Evolutionary conservation across 2,797 vertebrate genomes (phyloP).

Genomic region (Neopelma chrysocephalum): DNA sequence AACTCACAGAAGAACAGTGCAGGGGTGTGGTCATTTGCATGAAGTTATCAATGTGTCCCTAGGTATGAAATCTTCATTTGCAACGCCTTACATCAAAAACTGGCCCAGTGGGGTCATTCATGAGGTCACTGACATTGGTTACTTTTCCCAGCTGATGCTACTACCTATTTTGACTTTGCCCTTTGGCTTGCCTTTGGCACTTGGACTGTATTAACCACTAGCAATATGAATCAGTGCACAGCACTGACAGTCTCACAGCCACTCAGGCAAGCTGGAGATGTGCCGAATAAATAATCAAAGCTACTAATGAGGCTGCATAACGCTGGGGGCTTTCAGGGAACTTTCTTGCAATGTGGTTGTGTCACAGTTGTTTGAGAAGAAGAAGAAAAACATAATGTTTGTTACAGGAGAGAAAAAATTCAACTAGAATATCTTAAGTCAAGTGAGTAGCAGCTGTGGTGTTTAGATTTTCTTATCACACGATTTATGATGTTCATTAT

Average conservation of each 20-base stretch:
- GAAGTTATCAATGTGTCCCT: not conserved
- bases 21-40: not conserved
- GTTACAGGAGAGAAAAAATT: not conserved
- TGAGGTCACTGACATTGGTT: not conserved
- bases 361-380: not conserved
- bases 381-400: not conserved
- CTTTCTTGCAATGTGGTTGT: not conserved
- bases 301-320: slow-evolving; percentile 42
- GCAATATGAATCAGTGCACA: not conserved
- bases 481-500: not conserved
- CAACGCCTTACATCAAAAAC: not conserved
- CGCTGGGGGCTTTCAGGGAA: not conserved
- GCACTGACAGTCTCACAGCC: not conserved
- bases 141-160: not conserved
- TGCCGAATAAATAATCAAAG: slow-evolving; percentile 24
- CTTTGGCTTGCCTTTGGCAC: slow-evolving; percentile 57
- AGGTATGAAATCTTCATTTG: not conserved
- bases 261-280: slow-evolving; percentile 3
- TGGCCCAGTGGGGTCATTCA: not conserved
- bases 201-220: not conserved
- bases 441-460: not conserved
- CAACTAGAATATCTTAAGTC: not conserved
- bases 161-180: slow-evolving; percentile 43
- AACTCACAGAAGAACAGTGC: not conserved
- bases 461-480: not conserved